A percentile compares a stretch with the other conserved stretches of the same genome.
phyloP scores from a whole-genome alignment of 2,797 vertebrate species.

The Borostomias antarcticus region DNA sequence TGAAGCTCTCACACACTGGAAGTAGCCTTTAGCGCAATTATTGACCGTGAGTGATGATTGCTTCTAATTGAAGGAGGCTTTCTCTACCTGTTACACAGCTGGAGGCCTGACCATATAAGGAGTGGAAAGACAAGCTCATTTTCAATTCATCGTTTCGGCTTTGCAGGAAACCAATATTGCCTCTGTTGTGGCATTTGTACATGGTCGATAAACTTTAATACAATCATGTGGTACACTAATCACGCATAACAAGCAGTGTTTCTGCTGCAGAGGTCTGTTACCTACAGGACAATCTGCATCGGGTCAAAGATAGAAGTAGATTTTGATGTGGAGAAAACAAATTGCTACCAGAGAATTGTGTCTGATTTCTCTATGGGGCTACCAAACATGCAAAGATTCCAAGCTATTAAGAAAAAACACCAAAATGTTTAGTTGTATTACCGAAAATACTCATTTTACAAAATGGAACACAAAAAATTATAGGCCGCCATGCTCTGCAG shows the following conservation, averaged over 20 bases:
- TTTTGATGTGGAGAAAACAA: conserved; percentile 35
- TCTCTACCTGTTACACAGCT: conserved; percentile 95
- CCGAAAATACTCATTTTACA: conserved; percentile 48
- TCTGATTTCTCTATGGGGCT: conserved; percentile 21
- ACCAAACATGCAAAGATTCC: conserved; percentile 51
- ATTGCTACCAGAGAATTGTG: neutral
- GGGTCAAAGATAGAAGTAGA: neutral
- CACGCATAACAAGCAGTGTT: conserved; percentile 54
- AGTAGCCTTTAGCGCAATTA: conserved; percentile 98
- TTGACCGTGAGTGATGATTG: conserved; percentile 99
- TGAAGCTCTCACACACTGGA: conserved; percentile 96
- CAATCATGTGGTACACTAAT: conserved; percentile 77
- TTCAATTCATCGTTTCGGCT: conserved; percentile 82
- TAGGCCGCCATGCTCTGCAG: conserved; percentile 53
- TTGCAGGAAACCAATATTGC: conserved; percentile 63
- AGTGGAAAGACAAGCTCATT: conserved; percentile 52
- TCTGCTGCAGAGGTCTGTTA: conserved; percentile 13
- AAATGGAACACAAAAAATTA: conserved; percentile 63
- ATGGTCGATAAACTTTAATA: conserved; percentile 84
- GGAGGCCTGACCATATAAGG: conserved; percentile 81
- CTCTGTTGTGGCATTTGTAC: conserved; percentile 76
- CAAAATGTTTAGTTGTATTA: conserved; percentile 64
- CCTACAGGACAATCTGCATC: neutral
- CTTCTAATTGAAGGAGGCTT: conserved; percentile 99
- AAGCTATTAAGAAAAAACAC: conserved; percentile 55